A percentile compares a stretch with the other conserved stretches of the same genome.
These are phyloP conservation scores for Halcyon smyrnensis DNA, from an alignment of 2,797 vertebrate genomes.

Conservation along the genomic window DNA sequence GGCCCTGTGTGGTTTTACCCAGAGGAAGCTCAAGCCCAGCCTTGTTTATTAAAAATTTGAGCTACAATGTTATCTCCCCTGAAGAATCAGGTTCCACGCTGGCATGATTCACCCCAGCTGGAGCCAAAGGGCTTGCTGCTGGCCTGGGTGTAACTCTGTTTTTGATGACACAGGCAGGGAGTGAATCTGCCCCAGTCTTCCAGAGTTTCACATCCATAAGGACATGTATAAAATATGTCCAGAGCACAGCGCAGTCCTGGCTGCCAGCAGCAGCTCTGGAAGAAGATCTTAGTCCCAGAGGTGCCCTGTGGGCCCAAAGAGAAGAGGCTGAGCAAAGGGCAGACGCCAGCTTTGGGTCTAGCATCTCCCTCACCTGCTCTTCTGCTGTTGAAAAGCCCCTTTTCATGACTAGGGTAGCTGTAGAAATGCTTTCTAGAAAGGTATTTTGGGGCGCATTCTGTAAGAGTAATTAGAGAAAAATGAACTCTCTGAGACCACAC, in stretches of 20 bases:
- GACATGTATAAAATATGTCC: background rate
- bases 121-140: conserved; percentile 36
- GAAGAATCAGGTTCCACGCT: conserved; percentile 32
- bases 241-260: accelerated
- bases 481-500: accelerated
- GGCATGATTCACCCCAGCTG: conserved; percentile 12
- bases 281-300: accelerated
- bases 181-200: background rate
- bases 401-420: background rate
- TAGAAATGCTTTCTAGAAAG: background rate
- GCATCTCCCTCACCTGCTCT: background rate
- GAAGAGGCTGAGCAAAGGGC: background rate
- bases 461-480: background rate
- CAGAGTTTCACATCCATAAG: background rate
- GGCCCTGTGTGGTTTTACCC: conserved; percentile 40
- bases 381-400: background rate
- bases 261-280: background rate
- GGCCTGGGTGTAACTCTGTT: background rate
- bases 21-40: conserved; percentile 59
- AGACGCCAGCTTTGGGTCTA: background rate
- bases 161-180: background rate
- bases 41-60: conserved; percentile 1
- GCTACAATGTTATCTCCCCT: conserved; percentile 35
- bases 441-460: background rate
- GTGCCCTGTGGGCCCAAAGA: background rate